phyloP scores from a whole-genome alignment of 2,888 invertebrate species.

The Allygus modestus region DNA sequence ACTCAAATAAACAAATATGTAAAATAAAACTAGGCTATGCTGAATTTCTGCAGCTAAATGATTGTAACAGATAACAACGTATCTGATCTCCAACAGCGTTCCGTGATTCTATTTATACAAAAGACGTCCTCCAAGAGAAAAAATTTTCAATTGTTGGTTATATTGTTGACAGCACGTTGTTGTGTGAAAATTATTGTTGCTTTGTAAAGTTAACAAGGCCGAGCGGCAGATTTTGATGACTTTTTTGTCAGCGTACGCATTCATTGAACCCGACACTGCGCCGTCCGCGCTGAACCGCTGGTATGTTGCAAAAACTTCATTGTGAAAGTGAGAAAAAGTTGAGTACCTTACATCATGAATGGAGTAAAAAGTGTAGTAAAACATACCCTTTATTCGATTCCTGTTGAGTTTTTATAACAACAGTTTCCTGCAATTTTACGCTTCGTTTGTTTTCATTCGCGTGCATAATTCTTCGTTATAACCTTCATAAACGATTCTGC shows the following conservation, averaged over 20 bases:
- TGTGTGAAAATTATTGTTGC: not conserved
- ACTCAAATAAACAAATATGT: no score
- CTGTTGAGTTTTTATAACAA: not conserved
- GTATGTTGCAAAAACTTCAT: not conserved
- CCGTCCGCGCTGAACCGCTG: no score
- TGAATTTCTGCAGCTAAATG: no score
- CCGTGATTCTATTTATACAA: no score
- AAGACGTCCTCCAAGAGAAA: no score
- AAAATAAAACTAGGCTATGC: no score
- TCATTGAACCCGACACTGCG: not conserved
- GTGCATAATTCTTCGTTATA: no score
- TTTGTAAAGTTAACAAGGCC: not conserved
- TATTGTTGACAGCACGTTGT: not conserved
- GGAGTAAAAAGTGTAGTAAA: not conserved
- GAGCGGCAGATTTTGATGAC: not conserved
- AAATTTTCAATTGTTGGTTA: not conserved
- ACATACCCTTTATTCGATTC: not conserved
- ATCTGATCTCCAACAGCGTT: no score
- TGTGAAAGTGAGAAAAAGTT: not conserved
- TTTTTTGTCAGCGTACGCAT: not conserved
- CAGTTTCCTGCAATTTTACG: no score
- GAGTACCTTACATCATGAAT: not conserved
- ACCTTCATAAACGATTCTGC: no score
- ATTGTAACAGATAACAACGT: no score
- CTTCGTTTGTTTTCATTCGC: no score